Evolutionary conservation across 1,140 invertebrate genomes (phyloP).

Genomic region (Drosophila setifemur): DNA sequence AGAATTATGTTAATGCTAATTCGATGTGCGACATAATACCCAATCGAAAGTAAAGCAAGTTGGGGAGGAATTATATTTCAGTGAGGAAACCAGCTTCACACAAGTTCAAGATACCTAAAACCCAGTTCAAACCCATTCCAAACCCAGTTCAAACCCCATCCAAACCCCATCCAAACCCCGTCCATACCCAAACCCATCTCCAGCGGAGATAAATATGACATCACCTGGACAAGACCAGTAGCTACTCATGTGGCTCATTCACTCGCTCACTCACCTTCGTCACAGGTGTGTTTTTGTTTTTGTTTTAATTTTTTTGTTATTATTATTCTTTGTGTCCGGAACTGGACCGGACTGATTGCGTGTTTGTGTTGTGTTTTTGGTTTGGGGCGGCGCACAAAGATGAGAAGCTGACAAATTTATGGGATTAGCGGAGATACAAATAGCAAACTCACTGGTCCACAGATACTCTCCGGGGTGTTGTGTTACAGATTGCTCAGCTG

Average conservation of each 20-base stretch:
- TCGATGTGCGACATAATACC: neutral
- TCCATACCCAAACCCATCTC: constrained; percentile 2
- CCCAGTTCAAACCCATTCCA: neutral
- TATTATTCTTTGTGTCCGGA: too few relatives aligned
- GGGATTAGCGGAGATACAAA: constrained; percentile 24
- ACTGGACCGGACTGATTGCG: neutral
- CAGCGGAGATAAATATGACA: constrained; percentile 36
- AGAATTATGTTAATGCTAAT: constrained; percentile 42
- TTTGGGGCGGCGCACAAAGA: constrained; percentile 3
- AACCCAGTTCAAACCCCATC: constrained; percentile 3
- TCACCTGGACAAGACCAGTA: constrained; percentile 56
- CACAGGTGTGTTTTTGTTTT: constrained; percentile 4
- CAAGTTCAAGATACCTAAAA: neutral
- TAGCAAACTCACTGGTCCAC: neutral
- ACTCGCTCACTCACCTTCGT: constrained; percentile 33
- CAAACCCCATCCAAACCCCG: neutral
- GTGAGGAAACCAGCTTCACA: too few relatives aligned
- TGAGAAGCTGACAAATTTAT: constrained; percentile 47
- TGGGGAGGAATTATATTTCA: constrained; percentile 5
- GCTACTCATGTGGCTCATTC: too few relatives aligned
- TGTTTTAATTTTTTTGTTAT: too few relatives aligned
- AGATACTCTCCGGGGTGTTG: neutral
- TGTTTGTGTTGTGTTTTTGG: constrained; percentile 33
- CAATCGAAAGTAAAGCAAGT: constrained; percentile 21
- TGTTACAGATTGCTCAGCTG: constrained; percentile 65